Percentiles rank a stretch among this genome's conserved stretches.
phyloP scores from a whole-genome alignment of 2,113 vertebrate species.

The Thymallus thymallus region DNA sequence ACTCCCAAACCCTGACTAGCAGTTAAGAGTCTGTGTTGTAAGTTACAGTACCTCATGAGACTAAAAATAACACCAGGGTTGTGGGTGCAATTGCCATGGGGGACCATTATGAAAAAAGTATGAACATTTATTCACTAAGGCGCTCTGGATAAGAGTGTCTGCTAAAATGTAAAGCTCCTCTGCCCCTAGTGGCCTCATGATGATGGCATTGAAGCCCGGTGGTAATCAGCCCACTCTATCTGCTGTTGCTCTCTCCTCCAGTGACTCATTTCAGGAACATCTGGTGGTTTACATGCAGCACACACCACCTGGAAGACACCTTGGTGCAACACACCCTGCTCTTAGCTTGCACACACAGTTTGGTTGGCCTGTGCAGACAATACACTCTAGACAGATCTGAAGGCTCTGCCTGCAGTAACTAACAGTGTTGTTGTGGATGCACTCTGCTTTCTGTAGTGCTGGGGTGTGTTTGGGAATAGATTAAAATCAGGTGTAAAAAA shows the following conservation, averaged over 20 bases:
- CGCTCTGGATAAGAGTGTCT: too few relatives aligned
- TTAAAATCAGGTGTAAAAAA: not conserved
- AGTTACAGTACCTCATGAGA: not conserved
- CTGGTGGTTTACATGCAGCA: constrained; percentile 76
- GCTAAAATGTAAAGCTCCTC: too few relatives aligned
- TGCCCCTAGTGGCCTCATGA: too few relatives aligned
- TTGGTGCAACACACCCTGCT: constrained; percentile 57
- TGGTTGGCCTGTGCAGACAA: too few relatives aligned
- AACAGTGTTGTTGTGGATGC: not conserved
- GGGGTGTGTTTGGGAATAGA: not conserved
- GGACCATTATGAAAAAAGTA: too few relatives aligned
- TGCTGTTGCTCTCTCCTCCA: constrained; percentile 71
- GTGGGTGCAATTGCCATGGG: too few relatives aligned
- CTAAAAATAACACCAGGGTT: too few relatives aligned
- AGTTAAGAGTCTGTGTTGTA: not conserved
- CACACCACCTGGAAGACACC: constrained; percentile 74
- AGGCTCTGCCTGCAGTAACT: too few relatives aligned
- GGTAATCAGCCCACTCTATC: constrained; percentile 75
- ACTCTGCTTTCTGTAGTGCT: not conserved
- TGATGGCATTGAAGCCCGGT: constrained; percentile 72
- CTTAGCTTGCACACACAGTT: not conserved
- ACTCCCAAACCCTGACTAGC: too few relatives aligned
- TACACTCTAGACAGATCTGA: too few relatives aligned
- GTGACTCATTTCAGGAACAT: constrained; percentile 75
- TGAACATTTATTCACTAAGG: too few relatives aligned